phyloP scores from a whole-genome alignment of 2,113 vertebrate species.

The Procavia capensis region DNA sequence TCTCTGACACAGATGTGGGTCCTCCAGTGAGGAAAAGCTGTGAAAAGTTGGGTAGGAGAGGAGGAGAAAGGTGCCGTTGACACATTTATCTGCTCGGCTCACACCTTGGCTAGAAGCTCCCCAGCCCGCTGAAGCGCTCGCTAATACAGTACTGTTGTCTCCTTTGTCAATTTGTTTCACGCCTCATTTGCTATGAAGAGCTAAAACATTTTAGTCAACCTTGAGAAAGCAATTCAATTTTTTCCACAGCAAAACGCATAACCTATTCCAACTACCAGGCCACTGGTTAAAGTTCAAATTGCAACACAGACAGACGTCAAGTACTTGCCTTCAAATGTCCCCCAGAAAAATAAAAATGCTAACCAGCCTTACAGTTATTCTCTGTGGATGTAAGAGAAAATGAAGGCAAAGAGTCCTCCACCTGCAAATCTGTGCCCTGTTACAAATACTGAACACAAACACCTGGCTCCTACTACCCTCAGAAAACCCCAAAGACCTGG shows the following conservation, averaged over 20 bases:
- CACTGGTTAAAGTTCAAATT: slow-evolving; percentile 69
- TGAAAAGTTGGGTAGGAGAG: slow-evolving; percentile 79
- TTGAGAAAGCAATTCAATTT: slow-evolving; percentile 72
- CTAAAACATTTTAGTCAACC: slow-evolving; percentile 84
- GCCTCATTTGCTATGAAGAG: slow-evolving; percentile 84
- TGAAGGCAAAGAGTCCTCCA: not conserved
- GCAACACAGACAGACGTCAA: not conserved
- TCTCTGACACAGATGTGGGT: slow-evolving; percentile 73
- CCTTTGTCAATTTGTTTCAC: slow-evolving; percentile 86
- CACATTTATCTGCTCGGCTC: slow-evolving; percentile 82
- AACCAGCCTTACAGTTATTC: not conserved
- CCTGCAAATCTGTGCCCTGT: no score
- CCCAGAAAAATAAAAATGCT: not conserved
- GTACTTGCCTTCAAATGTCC: not conserved
- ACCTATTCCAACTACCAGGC: slow-evolving; percentile 48
- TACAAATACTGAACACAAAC: rapidly evolving
- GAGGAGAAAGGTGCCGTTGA: slow-evolving; percentile 75
- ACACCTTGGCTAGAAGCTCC: slow-evolving; percentile 76
- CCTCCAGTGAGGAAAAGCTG: slow-evolving; percentile 75
- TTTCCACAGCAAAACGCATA: slow-evolving; percentile 69
- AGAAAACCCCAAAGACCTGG: not conserved
- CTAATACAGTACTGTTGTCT: slow-evolving; percentile 79
- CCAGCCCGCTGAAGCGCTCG: slow-evolving; percentile 78
- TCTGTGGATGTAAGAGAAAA: not conserved
- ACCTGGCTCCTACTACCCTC: not conserved